Evolutionary conservation across 2,797 vertebrate species (phyloP).

Genomic region (Meda fulgida): DNA sequence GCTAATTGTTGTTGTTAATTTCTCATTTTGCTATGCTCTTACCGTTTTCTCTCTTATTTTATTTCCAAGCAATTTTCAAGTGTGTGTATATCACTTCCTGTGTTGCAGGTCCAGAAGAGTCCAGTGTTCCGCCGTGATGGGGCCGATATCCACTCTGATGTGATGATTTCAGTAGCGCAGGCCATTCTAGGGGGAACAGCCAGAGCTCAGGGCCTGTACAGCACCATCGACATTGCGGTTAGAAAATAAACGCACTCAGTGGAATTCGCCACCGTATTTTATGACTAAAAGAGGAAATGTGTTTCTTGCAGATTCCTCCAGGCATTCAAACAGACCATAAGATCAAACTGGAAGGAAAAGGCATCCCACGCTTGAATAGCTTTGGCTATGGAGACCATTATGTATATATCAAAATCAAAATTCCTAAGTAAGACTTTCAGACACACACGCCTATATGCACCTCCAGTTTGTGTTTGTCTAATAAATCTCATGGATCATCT

Average conservation of each 20-base stretch:
- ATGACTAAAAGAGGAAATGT: conserved; percentile 8
- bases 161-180: conserved; percentile 90
- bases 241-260: conserved; percentile 59
- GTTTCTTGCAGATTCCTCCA: conserved; percentile 83
- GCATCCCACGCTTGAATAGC: conserved; percentile 90
- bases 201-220: conserved; percentile 91
- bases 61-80: background rate
- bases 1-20: background rate
- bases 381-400: conserved; percentile 95
- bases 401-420: conserved; percentile 90
- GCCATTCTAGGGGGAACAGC: conserved; percentile 92
- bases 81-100: background rate
- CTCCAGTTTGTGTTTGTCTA: conserved; percentile 10
- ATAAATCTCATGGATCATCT: conserved; percentile 3
- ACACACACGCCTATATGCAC: conserved; percentile 47
- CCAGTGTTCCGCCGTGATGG: conserved; percentile 89
- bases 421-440: conserved; percentile 86
- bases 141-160: conserved; percentile 92
- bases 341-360: conserved; percentile 89
- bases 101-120: conserved; percentile 90
- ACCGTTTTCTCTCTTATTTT: background rate
- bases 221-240: conserved; percentile 88
- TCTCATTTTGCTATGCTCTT: background rate
- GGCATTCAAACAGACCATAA: conserved; percentile 90
- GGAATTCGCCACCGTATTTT: background rate